Percentiles rank a stretch among this genome's conserved stretches.
phyloP scores from a whole-genome alignment of 2,888 invertebrate genomes.

The Ischnura elegans region DNA sequence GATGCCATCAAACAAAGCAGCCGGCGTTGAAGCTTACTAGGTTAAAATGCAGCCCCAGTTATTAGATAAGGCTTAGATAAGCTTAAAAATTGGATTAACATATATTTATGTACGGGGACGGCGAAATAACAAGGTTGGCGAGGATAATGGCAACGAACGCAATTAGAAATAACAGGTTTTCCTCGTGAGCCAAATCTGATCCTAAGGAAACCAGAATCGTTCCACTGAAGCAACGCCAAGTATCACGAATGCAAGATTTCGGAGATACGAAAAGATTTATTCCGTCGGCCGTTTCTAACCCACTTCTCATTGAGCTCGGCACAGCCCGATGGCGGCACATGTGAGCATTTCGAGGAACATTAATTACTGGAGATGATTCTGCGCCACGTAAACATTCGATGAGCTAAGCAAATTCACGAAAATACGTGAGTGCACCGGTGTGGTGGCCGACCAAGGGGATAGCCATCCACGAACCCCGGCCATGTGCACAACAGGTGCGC shows the following conservation, averaged over 20 bases:
- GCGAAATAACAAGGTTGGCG: background rate
- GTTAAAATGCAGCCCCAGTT: no score
- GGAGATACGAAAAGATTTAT: constrained; percentile 17
- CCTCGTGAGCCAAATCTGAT: background rate
- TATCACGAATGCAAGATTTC: constrained; percentile 26
- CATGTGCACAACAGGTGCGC: background rate
- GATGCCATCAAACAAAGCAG: no score
- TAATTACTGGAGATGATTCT: background rate
- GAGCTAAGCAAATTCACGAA: background rate
- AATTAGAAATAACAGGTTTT: constrained; percentile 22
- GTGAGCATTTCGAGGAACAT: background rate
- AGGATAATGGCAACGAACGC: background rate
- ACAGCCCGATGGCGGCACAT: background rate
- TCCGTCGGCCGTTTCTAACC: constrained; percentile 1
- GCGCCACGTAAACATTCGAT: background rate
- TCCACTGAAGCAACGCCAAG: background rate
- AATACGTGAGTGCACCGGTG: background rate
- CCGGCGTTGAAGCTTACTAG: no score
- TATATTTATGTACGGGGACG: no score
- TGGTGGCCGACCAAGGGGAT: background rate
- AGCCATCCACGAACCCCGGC: background rate
- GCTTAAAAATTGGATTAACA: no score
- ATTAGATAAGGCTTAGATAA: no score
- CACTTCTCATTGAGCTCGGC: background rate
- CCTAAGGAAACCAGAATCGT: constrained; percentile 26